Conservation (phyloP, 2,797 vertebrate genomes). For the Anguilla obscura region DNA sequence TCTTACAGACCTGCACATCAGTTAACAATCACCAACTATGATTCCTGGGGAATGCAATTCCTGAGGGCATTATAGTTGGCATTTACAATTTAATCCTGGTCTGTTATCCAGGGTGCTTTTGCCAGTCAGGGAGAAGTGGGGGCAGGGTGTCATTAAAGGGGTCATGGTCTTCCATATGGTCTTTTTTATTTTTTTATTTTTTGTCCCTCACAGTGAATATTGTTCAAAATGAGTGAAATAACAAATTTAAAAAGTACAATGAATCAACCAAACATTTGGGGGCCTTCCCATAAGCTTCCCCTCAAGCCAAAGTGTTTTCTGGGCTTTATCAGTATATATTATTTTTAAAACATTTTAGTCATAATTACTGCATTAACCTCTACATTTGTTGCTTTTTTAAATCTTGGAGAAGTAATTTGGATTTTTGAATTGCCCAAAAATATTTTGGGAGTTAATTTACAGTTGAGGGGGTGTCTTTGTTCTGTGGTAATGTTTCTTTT, state of each 20-base stretch:
- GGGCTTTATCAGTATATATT: constrained; percentile 72
- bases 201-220: not conserved
- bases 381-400: constrained; percentile 38
- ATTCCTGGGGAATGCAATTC: not conserved
- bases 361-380: constrained; percentile 1
- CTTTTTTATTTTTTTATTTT: not conserved
- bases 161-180: not conserved
- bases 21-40: not conserved
- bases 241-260: not conserved
- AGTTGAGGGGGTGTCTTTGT: constrained; percentile 43
- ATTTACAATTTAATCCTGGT: constrained; percentile 8
- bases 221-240: constrained; percentile 2
- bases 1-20: not conserved
- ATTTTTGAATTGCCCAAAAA: constrained; percentile 29
- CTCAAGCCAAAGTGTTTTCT: constrained; percentile 59
- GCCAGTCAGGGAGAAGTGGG: too few relatives aligned
- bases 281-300: constrained; percentile 41
- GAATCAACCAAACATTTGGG: constrained; percentile 47
- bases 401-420: not conserved
- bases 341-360: constrained; percentile 36
- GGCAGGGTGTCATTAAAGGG: not conserved
- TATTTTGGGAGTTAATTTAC: constrained; percentile 45
- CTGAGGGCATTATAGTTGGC: not conserved
- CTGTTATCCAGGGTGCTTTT: constrained; percentile 7
- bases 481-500: constrained; percentile 64